Evolutionary conservation across 64 coral and sea anemone species (phyloP).

Genomic region (Trachythela sp.): DNA sequence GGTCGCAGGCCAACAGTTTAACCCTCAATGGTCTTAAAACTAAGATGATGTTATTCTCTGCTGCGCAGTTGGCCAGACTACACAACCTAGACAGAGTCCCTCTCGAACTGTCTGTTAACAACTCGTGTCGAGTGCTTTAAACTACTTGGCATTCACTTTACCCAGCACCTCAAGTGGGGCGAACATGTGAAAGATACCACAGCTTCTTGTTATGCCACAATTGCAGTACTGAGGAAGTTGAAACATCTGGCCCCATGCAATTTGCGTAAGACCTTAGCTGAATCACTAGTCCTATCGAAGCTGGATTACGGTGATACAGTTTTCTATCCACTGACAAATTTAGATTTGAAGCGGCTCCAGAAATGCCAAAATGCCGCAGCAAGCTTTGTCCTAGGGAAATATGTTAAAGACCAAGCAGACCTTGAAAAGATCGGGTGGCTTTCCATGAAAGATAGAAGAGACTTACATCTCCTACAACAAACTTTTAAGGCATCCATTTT

Average conservation of each 20-base stretch:
- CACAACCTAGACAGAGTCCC: constrained; percentile 30
- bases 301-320: constrained; percentile 15
- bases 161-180: constrained; percentile 16
- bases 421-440: too few relatives aligned
- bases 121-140: not conserved
- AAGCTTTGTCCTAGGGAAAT: too few relatives aligned
- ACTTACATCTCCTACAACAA: too few relatives aligned
- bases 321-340: not conserved
- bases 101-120: constrained; percentile 24
- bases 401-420: too few relatives aligned
- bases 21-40: constrained; percentile 30
- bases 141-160: not conserved
- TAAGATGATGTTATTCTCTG: constrained; percentile 25
- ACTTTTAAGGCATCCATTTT: too few relatives aligned
- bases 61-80: constrained; percentile 24
- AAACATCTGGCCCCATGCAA: constrained; percentile 19
- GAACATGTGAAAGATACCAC: constrained; percentile 22
- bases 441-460: too few relatives aligned
- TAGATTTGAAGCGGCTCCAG: constrained; percentile 1
- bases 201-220: constrained; percentile 25
- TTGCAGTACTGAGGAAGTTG: too few relatives aligned
- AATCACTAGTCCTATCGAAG: constrained; percentile 20
- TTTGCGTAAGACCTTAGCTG: not conserved
- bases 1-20: constrained; percentile 17
- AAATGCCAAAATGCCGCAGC: not conserved